Conservation (phyloP, 2,888 invertebrate species). For the Margaritifera margaritifera region DNA sequence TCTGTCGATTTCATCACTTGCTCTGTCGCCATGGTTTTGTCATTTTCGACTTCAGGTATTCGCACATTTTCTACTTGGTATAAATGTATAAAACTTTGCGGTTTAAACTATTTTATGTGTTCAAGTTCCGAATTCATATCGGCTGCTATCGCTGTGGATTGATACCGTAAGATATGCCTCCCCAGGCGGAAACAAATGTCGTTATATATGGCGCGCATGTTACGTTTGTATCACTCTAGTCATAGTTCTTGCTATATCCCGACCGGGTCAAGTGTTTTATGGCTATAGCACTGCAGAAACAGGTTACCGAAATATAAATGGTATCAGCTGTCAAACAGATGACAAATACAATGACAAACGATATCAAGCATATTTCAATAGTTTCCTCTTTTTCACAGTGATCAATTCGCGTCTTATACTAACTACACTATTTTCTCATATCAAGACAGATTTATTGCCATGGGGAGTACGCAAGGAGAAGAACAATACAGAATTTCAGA, state of each 20-base stretch:
- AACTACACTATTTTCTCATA: constrained; percentile 38
- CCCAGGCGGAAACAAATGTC: constrained; percentile 48
- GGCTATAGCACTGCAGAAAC: constrained; percentile 44
- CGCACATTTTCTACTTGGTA: too few species aligned
- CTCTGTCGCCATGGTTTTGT: too few species aligned
- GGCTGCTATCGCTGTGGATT: too few species aligned
- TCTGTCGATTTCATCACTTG: too few species aligned
- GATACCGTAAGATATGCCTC: constrained; percentile 53
- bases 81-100: too few species aligned
- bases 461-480: too few species aligned
- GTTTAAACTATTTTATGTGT: too few species aligned
- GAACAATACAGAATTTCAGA: too few species aligned
- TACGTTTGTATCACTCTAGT: constrained; percentile 16
- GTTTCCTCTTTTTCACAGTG: constrained; percentile 39
- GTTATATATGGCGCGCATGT: constrained; percentile 26
- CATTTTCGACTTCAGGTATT: too few species aligned
- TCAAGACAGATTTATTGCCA: constrained; percentile 24
- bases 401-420: constrained; percentile 28
- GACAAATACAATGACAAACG: constrained; percentile 34
- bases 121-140: too few species aligned
- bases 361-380: constrained; percentile 46
- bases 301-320: constrained; percentile 28
- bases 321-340: constrained; percentile 46
- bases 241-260: constrained; percentile 30
- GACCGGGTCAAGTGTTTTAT: constrained; percentile 49